Conservation (phyloP, 2,888 invertebrate genomes). For the Bellardia bayeri region DNA sequence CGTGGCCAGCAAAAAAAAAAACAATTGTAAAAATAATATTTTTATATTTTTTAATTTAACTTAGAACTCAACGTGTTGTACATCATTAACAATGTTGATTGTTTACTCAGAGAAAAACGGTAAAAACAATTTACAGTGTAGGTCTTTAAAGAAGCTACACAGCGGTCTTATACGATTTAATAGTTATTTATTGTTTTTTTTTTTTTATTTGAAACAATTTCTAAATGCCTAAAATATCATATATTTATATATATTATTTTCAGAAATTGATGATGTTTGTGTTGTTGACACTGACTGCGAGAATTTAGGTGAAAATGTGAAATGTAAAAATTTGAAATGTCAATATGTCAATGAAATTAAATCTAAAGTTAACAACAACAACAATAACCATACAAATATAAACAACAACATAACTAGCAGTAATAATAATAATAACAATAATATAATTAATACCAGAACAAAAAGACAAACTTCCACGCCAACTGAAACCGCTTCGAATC, state of each 20-base stretch:
- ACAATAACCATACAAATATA: constrained; percentile 55
- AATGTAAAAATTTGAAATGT: constrained; percentile 80
- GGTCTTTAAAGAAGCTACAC: too few species aligned
- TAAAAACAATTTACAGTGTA: too few species aligned
- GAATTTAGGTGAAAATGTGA: constrained; percentile 79
- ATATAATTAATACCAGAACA: constrained; percentile 65
- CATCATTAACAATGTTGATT: too few species aligned
- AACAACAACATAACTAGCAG: constrained; percentile 64
- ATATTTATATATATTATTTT: background rate
- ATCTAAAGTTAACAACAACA: constrained; percentile 50
- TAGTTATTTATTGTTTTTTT: too few species aligned
- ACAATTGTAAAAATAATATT: too few species aligned
- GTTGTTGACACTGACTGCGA: constrained; percentile 83
- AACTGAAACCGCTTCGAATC: constrained; percentile 68
- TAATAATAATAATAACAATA: constrained; percentile 55
- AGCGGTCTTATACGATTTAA: too few species aligned
- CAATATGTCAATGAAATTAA: constrained; percentile 76
- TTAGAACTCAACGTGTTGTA: too few species aligned
- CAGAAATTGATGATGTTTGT: constrained; percentile 82
- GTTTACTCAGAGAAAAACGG: too few species aligned
- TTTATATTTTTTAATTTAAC: too few species aligned
- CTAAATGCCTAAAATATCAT: too few species aligned
- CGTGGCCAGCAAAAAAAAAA: too few species aligned
- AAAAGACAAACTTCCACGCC: constrained; percentile 71
- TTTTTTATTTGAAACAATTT: too few species aligned